These are phyloP conservation scores for Willowsia nigromaculata DNA, from an alignment of 2,888 invertebrate species.

Conservation along the genomic window DNA sequence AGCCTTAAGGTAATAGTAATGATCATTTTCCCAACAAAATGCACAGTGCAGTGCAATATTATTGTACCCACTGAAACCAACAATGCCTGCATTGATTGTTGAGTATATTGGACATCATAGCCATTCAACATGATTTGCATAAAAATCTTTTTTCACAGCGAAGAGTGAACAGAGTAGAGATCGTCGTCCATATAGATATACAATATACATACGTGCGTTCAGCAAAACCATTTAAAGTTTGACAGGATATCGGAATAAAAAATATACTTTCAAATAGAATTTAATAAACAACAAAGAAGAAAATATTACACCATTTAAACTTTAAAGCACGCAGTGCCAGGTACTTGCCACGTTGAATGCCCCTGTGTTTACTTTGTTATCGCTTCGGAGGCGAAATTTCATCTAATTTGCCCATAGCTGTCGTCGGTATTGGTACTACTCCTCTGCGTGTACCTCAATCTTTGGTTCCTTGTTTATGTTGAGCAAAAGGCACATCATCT, in stretches of 20 bases:
- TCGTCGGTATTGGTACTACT: conserved; percentile 15
- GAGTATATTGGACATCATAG: conserved; percentile 8
- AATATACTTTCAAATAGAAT: conserved; percentile 17
- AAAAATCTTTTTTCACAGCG: neutral
- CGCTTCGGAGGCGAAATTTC: conserved; percentile 62
- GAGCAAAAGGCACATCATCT: no score
- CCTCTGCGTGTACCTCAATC: neutral
- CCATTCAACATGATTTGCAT: conserved; percentile 47
- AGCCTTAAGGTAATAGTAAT: conserved; percentile 56
- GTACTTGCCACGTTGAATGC: conserved; percentile 58
- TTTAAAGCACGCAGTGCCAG: conserved; percentile 43
- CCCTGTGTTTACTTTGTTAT: conserved; percentile 73
- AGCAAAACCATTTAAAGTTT: neutral
- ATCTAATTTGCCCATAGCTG: conserved; percentile 73
- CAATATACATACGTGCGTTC: neutral
- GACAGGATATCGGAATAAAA: neutral
- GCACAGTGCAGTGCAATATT: neutral
- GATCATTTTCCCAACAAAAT: conserved; percentile 18
- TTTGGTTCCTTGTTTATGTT: conserved; percentile 2
- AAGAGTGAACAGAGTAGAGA: neutral
- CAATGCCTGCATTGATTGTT: conserved; percentile 45
- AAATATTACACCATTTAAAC: conserved; percentile 40
- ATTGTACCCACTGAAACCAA: neutral
- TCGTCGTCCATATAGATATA: no score
- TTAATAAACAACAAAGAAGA: neutral